A percentile compares a stretch with the other conserved stretches of the same genome.
phyloP scores from a whole-genome alignment of 2,888 invertebrate species.

The Brachypterus glaber region DNA sequence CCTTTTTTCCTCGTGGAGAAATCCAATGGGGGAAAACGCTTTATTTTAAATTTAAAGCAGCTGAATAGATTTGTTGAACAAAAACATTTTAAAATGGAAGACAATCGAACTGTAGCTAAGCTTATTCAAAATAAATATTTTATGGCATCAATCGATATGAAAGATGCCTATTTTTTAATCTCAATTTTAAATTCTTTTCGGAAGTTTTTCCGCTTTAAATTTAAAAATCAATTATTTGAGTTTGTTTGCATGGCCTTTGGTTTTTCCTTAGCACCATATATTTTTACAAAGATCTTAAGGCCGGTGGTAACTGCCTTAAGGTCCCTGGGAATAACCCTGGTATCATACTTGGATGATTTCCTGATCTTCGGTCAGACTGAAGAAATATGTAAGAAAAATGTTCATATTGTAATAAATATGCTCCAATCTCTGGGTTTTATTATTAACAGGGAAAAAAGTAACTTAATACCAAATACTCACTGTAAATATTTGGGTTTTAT shows the following conservation, averaged over 20 bases:
- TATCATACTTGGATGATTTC: constrained; percentile 20
- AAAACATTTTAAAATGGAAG: constrained; percentile 26
- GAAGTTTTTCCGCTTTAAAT: constrained; percentile 24
- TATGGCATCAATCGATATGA: constrained; percentile 13
- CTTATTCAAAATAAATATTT: constrained; percentile 15
- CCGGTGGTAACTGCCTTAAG: constrained; percentile 17
- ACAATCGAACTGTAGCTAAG: constrained; percentile 19
- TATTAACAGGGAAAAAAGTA: constrained; percentile 17
- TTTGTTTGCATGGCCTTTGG: constrained; percentile 26
- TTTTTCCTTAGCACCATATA: constrained; percentile 21
- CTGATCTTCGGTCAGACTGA: constrained; percentile 13
- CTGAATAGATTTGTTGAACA: constrained; percentile 21
- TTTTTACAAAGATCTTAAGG: constrained; percentile 27
- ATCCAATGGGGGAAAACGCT: constrained; percentile 13
- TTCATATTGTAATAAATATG: constrained; percentile 4
- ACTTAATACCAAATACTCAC: constrained; percentile 9
- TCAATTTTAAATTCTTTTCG: too few species aligned
- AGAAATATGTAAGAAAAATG: constrained; percentile 7
- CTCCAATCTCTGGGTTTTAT: constrained; percentile 17
- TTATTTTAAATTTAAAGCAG: constrained; percentile 21
- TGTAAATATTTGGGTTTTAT: constrained; percentile 18
- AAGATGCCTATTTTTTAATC: too few species aligned
- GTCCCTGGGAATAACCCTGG: constrained; percentile 15
- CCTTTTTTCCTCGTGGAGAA: constrained; percentile 13
- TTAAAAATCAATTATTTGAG: constrained; percentile 18